phyloP scores from a whole-genome alignment of 2,888 invertebrate genomes.

The Machimus rusticus region DNA sequence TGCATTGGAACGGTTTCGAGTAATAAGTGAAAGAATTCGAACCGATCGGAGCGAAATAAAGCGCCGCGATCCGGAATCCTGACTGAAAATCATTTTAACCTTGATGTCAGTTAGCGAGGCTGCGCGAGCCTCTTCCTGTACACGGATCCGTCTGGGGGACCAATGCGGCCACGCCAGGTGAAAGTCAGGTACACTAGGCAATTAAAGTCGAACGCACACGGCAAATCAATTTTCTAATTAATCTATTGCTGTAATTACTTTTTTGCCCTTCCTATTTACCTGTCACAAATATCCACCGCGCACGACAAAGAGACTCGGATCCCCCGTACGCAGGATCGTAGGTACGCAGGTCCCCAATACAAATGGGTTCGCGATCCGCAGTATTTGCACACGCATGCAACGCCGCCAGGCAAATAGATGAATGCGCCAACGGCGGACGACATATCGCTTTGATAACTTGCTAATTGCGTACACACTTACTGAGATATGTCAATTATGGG shows the following conservation, averaged over 20 bases:
- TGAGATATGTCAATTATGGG: conserved; percentile 38
- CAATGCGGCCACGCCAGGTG: not conserved
- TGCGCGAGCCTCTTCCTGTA: not conserved
- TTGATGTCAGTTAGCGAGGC: not conserved
- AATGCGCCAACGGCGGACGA: conserved; percentile 24
- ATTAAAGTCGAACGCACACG: conserved; percentile 11
- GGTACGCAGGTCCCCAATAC: not conserved
- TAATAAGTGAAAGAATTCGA: conserved; percentile 20
- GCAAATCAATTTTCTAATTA: conserved; percentile 41
- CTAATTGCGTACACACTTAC: conserved; percentile 38
- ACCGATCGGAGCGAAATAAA: not conserved
- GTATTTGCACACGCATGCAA: conserved; percentile 10
- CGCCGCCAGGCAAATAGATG: not conserved
- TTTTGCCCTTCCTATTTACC: conserved; percentile 24
- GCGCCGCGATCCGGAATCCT: not conserved
- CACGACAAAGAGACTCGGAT: conserved; percentile 7
- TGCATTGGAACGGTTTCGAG: not conserved
- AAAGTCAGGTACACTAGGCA: not conserved
- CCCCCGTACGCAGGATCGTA: conserved; percentile 3
- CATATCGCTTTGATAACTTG: conserved; percentile 39
- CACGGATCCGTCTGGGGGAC: not conserved
- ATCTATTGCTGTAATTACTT: conserved; percentile 22
- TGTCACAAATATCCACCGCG: conserved; percentile 21
- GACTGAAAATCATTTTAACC: conserved; percentile 2
- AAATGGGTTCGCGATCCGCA: not conserved